Evolutionary conservation across 2,797 vertebrate species (phyloP).

Genomic region (Nothura maculosa): DNA sequence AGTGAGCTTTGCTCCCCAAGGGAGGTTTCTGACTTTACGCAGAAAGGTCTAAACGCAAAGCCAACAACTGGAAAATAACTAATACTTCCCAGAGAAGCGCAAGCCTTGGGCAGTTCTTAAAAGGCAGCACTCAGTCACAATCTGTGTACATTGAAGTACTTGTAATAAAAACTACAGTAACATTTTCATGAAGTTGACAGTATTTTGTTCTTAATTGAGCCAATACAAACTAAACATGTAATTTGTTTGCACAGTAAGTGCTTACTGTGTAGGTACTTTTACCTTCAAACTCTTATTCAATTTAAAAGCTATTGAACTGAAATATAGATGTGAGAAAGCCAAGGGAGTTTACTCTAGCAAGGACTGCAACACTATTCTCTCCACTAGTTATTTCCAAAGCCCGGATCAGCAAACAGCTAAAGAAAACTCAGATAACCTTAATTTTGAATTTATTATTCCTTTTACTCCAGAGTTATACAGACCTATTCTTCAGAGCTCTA

Average conservation of each 20-base stretch:
- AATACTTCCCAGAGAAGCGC: background rate
- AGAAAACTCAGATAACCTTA: background rate
- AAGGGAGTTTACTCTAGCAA: background rate
- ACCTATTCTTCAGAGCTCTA: background rate
- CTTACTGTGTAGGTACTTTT: background rate
- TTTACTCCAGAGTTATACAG: background rate
- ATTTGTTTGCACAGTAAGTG: background rate
- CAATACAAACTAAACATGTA: background rate
- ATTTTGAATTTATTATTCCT: background rate
- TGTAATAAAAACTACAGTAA: background rate
- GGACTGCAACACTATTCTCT: background rate
- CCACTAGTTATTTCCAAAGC: background rate
- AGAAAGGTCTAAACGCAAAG: background rate
- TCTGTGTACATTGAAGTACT: background rate
- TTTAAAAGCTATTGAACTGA: background rate
- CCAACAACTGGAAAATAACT: background rate
- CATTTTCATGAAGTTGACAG: background rate
- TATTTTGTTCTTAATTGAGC: too few species aligned
- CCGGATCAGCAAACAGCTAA: background rate
- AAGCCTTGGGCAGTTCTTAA: background rate
- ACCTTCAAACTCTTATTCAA: background rate
- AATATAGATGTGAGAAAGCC: accelerated
- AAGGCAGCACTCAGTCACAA: background rate
- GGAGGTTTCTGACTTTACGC: background rate
- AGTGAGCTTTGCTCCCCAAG: background rate